Conservation (phyloP, 2,888 invertebrate genomes). For the Troilus luridus region DNA sequence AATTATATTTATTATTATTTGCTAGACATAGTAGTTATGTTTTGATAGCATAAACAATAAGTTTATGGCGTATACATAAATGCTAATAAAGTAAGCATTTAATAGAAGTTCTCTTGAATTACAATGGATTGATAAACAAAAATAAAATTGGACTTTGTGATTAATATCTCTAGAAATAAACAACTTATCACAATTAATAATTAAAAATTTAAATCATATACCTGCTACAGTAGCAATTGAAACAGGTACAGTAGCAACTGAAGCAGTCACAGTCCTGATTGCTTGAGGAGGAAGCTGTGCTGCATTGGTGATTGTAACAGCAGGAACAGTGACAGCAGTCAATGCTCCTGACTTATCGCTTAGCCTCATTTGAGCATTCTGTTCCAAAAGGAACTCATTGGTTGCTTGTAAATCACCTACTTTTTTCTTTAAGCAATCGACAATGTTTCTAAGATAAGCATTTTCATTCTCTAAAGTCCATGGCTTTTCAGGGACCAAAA, state of each 20-base stretch:
- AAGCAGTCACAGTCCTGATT: slow-evolving; percentile 74
- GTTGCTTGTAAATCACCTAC: slow-evolving; percentile 80
- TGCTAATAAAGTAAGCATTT: too few relatives aligned
- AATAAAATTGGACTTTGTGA: too few relatives aligned
- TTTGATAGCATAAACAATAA: too few relatives aligned
- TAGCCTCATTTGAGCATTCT: slow-evolving; percentile 81
- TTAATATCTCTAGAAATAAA: slow-evolving; percentile 67
- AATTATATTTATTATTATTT: too few relatives aligned
- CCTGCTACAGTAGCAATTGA: slow-evolving; percentile 75
- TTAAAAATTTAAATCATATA: slow-evolving; percentile 9
- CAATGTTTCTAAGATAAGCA: slow-evolving; percentile 76
- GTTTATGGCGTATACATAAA: too few relatives aligned
- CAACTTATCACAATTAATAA: slow-evolving; percentile 66
- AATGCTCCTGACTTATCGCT: slow-evolving; percentile 73
- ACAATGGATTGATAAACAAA: too few relatives aligned
- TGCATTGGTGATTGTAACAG: slow-evolving; percentile 72
- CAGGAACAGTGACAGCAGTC: slow-evolving; percentile 75
- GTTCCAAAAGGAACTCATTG: slow-evolving; percentile 84
- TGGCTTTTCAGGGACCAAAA: slow-evolving; percentile 51
- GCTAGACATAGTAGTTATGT: too few relatives aligned
- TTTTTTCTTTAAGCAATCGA: slow-evolving; percentile 80
- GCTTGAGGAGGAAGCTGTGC: slow-evolving; percentile 71
- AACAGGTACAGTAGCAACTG: slow-evolving; percentile 76
- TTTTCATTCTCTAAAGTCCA: slow-evolving; percentile 78
- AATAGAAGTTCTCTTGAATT: too few relatives aligned